These are phyloP conservation scores for Myotis davidii DNA, from an alignment of 2,113 vertebrate species.

Conservation along the genomic window DNA sequence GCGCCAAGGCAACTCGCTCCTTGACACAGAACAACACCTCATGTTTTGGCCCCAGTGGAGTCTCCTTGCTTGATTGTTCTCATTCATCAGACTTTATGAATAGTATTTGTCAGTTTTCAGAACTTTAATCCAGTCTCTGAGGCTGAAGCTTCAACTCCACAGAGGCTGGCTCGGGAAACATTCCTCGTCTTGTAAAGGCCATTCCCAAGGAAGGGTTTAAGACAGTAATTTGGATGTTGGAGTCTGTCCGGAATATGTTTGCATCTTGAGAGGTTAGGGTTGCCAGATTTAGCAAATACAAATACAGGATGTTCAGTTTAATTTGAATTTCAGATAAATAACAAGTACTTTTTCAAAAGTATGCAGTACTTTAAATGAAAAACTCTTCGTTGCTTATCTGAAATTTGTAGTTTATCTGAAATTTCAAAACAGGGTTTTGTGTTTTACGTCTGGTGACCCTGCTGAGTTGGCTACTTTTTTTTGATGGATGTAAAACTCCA, in stretches of 20 bases:
- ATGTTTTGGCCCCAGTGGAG: not conserved
- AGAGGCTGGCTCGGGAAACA: not conserved
- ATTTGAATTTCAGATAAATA: slow-evolving; percentile 50
- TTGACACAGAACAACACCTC: not conserved
- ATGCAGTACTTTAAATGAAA: not conserved
- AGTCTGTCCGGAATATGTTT: not conserved
- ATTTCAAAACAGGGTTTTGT: not conserved
- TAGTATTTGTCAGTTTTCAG: slow-evolving; percentile 28
- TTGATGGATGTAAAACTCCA: not conserved
- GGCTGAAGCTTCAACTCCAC: not conserved
- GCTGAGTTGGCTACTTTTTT: not conserved
- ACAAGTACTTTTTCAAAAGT: not conserved
- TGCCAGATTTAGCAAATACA: slow-evolving; percentile 33
- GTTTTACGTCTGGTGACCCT: not conserved
- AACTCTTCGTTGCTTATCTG: not conserved
- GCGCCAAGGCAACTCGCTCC: not conserved
- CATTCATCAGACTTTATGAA: not conserved
- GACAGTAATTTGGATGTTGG: not conserved
- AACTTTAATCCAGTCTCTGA: not conserved
- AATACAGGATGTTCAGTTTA: not conserved
- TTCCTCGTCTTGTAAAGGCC: not conserved
- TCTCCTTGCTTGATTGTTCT: not conserved
- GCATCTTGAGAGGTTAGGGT: not conserved
- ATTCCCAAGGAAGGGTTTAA: not conserved
- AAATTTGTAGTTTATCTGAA: not conserved